These are phyloP conservation scores for Anguilla japonica DNA, from an alignment of 2,113 vertebrate genomes.

Conservation along the genomic window DNA sequence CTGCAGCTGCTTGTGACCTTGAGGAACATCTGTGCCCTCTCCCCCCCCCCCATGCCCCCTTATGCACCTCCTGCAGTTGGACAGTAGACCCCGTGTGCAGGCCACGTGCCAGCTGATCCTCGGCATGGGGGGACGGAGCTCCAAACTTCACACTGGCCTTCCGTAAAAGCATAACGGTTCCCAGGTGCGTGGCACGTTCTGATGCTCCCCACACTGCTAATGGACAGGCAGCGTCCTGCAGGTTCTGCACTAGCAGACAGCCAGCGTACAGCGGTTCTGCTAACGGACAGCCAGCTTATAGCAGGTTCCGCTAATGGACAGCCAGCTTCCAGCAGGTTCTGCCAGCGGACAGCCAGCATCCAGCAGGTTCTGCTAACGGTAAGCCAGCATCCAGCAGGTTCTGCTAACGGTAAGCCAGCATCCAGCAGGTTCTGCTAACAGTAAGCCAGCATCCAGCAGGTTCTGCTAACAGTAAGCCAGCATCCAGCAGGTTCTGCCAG, in stretches of 20 bases:
- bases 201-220: background rate
- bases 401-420: no score
- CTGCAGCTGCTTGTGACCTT: background rate
- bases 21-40: slow-evolving; percentile 3
- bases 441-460: background rate
- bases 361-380: no score
- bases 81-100: background rate
- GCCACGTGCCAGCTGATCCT: background rate
- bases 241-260: no score
- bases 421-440: no score
- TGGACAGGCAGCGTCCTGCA: no score
- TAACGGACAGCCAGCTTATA: background rate
- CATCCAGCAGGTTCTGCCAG: no score
- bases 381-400: no score
- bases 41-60: background rate
- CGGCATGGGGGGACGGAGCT: background rate
- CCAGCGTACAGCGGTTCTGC: background rate
- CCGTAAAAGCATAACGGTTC: slow-evolving; percentile 19
- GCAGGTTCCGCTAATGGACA: no score
- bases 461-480: no score
- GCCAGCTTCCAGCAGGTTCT: no score
- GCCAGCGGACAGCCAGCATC: no score
- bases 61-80: background rate
- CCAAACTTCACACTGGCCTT: background rate
- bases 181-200: slow-evolving; percentile 20